phyloP scores from a whole-genome alignment of 2,888 invertebrate genomes.

The Strigamia crassipes region DNA sequence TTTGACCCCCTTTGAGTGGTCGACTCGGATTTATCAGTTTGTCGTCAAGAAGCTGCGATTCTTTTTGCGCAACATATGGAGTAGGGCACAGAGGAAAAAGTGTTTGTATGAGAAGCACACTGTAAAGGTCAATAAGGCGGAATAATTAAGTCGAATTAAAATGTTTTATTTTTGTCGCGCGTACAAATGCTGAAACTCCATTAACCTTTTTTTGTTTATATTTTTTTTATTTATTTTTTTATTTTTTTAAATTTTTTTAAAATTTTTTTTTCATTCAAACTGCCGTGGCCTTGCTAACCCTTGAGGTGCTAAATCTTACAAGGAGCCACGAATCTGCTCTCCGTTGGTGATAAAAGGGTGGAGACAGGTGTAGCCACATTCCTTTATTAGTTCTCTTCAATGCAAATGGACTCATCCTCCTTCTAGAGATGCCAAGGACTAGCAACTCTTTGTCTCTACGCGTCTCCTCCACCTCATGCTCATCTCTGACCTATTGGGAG shows the following conservation, averaged over 20 bases:
- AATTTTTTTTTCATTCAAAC: conserved; percentile 19
- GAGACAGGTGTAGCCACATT: conserved; percentile 42
- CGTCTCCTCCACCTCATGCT: not conserved
- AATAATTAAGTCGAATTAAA: conserved; percentile 32
- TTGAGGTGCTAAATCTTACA: conserved; percentile 19
- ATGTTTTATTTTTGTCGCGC: conserved; percentile 7
- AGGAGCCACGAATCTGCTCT: conserved; percentile 22
- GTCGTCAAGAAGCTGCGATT: not conserved
- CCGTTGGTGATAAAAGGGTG: conserved; percentile 39
- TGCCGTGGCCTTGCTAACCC: conserved; percentile 25
- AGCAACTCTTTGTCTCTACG: not conserved
- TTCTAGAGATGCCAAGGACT: not conserved
- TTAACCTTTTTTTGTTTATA: not conserved
- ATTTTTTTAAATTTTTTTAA: not conserved
- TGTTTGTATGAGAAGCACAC: conserved; percentile 22
- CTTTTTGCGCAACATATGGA: not conserved
- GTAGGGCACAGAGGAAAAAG: not conserved
- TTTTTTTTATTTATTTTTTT: not conserved
- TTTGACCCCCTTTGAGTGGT: conserved; percentile 30
- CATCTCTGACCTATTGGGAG: conserved; percentile 21
- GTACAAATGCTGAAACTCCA: conserved; percentile 20
- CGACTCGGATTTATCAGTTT: conserved; percentile 28
- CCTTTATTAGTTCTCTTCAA: conserved; percentile 22
- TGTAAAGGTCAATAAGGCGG: conserved; percentile 24
- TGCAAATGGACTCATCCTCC: conserved; percentile 37